phyloP scores from a whole-genome alignment of 2,888 invertebrate genomes.

The Brachycybe producta region DNA sequence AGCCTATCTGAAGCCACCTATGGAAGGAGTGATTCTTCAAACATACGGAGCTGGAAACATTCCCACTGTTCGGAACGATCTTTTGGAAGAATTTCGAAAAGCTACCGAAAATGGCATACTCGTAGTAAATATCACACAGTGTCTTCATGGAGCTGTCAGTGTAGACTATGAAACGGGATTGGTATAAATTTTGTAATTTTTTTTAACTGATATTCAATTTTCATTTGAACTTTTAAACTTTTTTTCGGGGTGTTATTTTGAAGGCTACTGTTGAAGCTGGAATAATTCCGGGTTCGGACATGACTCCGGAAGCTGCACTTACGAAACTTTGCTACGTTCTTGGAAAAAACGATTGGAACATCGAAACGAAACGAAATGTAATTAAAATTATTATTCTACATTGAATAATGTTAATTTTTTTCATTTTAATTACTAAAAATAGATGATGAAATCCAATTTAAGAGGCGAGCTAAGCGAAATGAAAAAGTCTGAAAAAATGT shows the following conservation, averaged over 20 bases:
- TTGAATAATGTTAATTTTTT: neutral
- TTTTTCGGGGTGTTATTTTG: conserved; percentile 12
- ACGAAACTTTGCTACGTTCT: conserved; percentile 82
- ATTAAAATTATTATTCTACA: neutral
- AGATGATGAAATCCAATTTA: conserved; percentile 3
- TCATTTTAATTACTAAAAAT: neutral
- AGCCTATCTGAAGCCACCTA: conserved; percentile 51
- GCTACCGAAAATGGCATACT: conserved; percentile 67
- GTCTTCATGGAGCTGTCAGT: conserved; percentile 64
- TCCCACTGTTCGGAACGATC: conserved; percentile 66
- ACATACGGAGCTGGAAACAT: conserved; percentile 90
- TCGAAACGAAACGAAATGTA: conserved; percentile 2
- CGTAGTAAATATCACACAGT: conserved; percentile 85
- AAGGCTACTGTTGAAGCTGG: conserved; percentile 51
- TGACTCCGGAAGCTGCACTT: conserved; percentile 89
- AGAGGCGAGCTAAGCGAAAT: too few species aligned
- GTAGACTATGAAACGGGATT: conserved; percentile 73
- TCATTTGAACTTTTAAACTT: conserved; percentile 3
- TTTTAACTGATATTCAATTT: neutral
- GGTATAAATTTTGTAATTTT: conserved; percentile 30
- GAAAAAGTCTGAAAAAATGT: too few species aligned
- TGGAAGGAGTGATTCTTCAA: conserved; percentile 72
- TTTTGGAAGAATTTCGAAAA: conserved; percentile 53
- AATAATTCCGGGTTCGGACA: conserved; percentile 66
- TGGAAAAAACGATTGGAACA: conserved; percentile 45